phyloP scores from a whole-genome alignment of 2,888 invertebrate genomes.

The Calliscelio sp. region DNA sequence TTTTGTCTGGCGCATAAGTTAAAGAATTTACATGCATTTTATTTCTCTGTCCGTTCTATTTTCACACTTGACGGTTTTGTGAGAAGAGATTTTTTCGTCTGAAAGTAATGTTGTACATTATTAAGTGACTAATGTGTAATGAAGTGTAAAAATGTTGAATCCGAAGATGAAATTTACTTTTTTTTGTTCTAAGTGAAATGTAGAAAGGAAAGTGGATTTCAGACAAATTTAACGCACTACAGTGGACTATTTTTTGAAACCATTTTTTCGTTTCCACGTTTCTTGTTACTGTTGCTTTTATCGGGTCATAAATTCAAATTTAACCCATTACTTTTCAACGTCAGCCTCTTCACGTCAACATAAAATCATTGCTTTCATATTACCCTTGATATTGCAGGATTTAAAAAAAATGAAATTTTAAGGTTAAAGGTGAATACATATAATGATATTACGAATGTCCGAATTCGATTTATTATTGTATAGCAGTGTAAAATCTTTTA shows the following conservation, averaged over 20 bases:
- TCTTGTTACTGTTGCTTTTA: constrained; percentile 53
- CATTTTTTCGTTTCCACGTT: constrained; percentile 47
- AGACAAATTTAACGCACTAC: constrained; percentile 5
- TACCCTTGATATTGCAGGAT: constrained; percentile 29
- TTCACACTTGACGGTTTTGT: not conserved
- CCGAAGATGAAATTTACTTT: no score
- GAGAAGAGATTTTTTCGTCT: constrained; percentile 22
- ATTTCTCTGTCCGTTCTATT: constrained; percentile 16
- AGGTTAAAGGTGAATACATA: not conserved
- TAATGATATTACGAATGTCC: constrained; percentile 4
- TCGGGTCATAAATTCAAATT: constrained; percentile 58
- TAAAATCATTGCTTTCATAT: constrained; percentile 39
- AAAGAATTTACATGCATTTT: constrained; percentile 51
- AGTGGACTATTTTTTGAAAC: constrained; percentile 12
- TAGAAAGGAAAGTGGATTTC: no score
- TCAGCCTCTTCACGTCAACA: constrained; percentile 43
- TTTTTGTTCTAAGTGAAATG: no score
- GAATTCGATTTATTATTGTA: not conserved
- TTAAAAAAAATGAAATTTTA: constrained; percentile 15
- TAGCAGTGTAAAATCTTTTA: no score
- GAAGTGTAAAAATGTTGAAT: not conserved
- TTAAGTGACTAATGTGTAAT: not conserved
- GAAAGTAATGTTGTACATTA: not conserved
- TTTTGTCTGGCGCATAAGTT: constrained; percentile 41
- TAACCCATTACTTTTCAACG: constrained; percentile 53